A percentile compares a stretch with the other conserved stretches of the same genome.
Conservation (phyloP, 1,140 invertebrate genomes). For the Solenopsis invicta region DNA sequence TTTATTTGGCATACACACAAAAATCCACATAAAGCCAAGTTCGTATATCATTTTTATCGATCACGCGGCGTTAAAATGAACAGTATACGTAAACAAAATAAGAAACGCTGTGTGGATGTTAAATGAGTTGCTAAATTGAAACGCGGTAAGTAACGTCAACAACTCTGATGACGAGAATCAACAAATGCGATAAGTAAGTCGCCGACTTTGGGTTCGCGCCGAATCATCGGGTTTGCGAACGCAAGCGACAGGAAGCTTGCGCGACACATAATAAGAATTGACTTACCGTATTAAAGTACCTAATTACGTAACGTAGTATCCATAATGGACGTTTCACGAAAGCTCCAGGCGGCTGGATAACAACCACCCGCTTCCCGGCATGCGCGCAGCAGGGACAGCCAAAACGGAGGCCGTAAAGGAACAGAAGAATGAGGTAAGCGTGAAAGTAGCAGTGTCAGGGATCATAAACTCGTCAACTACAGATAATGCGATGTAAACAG, state of each 20-base stretch:
- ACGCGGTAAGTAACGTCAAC: not conserved
- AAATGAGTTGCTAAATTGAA: not conserved
- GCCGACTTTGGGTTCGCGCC: too few relatives aligned
- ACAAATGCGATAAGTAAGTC: conserved; percentile 25
- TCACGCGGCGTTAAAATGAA: not conserved
- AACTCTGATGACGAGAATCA: not conserved
- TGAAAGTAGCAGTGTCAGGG: conserved; percentile 28
- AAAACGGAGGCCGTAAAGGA: not conserved
- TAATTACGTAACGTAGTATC: conserved; percentile 29
- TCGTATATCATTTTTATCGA: not conserved
- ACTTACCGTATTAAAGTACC: conserved; percentile 1
- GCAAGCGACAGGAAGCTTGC: not conserved
- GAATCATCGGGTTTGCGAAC: not conserved
- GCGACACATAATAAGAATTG: conserved; percentile 14
- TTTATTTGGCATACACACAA: conserved; percentile 8
- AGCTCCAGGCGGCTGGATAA: conserved; percentile 19
- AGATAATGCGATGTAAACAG: conserved; percentile 50
- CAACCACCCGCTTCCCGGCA: not conserved
- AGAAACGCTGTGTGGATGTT: not conserved
- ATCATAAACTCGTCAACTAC: conserved; percentile 30
- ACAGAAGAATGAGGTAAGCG: conserved; percentile 3
- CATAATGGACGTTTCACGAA: conserved; percentile 25
- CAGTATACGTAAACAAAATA: not conserved
- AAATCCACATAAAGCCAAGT: not conserved
- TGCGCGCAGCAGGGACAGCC: not conserved